Evolutionary conservation across 2,888 invertebrate genomes (phyloP).

Genomic region (Drosophila engyochracea): DNA sequence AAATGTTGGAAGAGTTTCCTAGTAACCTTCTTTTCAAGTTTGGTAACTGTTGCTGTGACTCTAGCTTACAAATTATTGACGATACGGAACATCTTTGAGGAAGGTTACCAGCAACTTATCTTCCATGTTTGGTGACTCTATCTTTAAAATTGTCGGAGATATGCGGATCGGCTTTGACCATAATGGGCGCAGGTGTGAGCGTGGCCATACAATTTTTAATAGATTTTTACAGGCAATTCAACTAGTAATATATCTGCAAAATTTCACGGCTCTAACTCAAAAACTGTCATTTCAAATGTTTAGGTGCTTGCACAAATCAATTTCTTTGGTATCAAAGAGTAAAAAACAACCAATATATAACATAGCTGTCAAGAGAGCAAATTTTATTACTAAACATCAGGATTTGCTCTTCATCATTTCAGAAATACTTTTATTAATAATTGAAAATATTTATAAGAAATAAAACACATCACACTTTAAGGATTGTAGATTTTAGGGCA

Average conservation of each 20-base stretch:
- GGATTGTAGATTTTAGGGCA: background rate
- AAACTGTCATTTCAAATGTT: too few relatives aligned
- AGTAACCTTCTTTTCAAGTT: background rate
- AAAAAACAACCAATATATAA: background rate
- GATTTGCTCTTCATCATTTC: background rate
- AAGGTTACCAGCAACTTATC: too few relatives aligned
- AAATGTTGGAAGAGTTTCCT: background rate
- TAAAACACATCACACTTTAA: background rate
- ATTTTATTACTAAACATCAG: background rate
- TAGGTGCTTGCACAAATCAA: fast-evolving
- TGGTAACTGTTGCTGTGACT: background rate
- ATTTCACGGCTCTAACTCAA: fast-evolving
- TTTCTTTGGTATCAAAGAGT: background rate
- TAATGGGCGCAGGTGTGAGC: background rate
- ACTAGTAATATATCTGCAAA: too few relatives aligned
- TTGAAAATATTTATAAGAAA: background rate
- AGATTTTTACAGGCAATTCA: background rate
- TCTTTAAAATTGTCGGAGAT: background rate
- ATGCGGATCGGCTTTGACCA: background rate
- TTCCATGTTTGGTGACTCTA: background rate
- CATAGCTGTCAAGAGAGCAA: too few relatives aligned
- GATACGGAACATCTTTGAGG: too few relatives aligned
- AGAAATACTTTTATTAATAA: background rate
- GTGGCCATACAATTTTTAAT: background rate
- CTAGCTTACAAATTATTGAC: background rate